Base-by-base conservation (phyloP, 2,113 vertebrate species). In the Danionella cerebrum region DNA sequence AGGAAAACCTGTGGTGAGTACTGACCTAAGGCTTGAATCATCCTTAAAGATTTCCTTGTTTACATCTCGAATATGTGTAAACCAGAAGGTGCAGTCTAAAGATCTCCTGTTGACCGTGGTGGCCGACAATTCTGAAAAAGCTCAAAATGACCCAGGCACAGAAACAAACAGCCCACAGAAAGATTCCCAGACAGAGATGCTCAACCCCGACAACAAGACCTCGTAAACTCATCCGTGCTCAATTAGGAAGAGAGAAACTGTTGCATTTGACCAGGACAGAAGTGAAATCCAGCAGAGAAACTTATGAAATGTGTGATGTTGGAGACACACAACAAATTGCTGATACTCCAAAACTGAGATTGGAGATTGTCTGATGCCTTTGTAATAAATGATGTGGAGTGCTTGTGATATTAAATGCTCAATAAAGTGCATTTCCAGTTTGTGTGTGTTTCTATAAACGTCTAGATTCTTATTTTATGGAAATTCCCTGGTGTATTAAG, bases 1-100 rank as follows among this genome's bases (percentile, higher is more conserved):
- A 81, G 82, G 78, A 70, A 19, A 44, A 3, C 54, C 74, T 6
- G 57, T n/a, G 68, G 94, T 96, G 81, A 90, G 93, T 86, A n/a
- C 11, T 31, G 2, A 45, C 11, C 25, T 33, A 11, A 13, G 2
- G 6, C 9, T 1, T 38, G 1, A 41, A 42, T 27, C 51, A 19
- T 25, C 50, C 13, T 54, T 24, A 53, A n/a, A 2, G 25, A 24
- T 22, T 36, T 50, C 13, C 35, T 35, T 12, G 18, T 25, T 1
- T 11, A 22, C 22, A 11, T 8, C 5, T 33, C 10, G 11, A 6
- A 41, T 10, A 38, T 51, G 35, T 29, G 2, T n/a, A n/a, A 6
- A 67, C 72, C 79, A 77, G 71, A 81, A 89, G 88, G 73, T 78
- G 42, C 63, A 70, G 31, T 4, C 35, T 57, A 74, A 19, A 29